phyloP scores from a whole-genome alignment of 1,140 invertebrate genomes.

The Caenorhabditis briggsae region DNA sequence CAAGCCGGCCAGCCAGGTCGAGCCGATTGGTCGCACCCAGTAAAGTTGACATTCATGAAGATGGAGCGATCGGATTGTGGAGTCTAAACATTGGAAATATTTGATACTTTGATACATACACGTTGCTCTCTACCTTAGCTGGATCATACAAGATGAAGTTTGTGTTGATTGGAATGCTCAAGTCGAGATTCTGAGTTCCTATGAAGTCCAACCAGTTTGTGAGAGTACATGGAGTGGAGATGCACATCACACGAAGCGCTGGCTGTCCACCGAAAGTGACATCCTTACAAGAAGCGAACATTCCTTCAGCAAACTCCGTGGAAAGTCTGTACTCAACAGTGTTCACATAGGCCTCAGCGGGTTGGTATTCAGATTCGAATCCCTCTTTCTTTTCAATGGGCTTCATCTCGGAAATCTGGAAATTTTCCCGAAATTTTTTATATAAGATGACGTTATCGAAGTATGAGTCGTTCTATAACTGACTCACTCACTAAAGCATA shows the following conservation, averaged over 20 bases:
- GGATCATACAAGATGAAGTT: conserved; percentile 17
- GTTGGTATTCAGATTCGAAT: conserved; percentile 20
- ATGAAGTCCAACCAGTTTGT: conserved; percentile 69
- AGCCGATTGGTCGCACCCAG: conserved; percentile 47
- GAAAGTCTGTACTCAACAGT: conserved; percentile 52
- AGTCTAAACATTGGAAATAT: background rate
- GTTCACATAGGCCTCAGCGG: conserved; percentile 29
- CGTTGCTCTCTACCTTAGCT: background rate
- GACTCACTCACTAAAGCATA: conserved; percentile 31
- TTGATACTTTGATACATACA: background rate
- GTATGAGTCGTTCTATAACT: background rate
- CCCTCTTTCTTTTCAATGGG: background rate
- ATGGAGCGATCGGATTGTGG: background rate
- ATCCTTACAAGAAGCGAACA: conserved; percentile 68
- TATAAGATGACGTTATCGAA: conserved; percentile 46
- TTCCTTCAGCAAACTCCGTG: conserved; percentile 50
- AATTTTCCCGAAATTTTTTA: conserved; percentile 65
- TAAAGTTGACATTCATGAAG: conserved; percentile 39
- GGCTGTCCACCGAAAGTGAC: conserved; percentile 54
- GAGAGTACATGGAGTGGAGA: conserved; percentile 66
- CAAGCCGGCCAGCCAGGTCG: conserved; percentile 41
- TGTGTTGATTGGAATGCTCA: conserved; percentile 30
- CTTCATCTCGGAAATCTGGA: conserved; percentile 35
- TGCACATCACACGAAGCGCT: conserved; percentile 52
- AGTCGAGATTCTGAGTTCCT: conserved; percentile 70